Evolutionary conservation across 2,113 vertebrate species (phyloP).

Genomic region (Chaenocephalus aceratus): DNA sequence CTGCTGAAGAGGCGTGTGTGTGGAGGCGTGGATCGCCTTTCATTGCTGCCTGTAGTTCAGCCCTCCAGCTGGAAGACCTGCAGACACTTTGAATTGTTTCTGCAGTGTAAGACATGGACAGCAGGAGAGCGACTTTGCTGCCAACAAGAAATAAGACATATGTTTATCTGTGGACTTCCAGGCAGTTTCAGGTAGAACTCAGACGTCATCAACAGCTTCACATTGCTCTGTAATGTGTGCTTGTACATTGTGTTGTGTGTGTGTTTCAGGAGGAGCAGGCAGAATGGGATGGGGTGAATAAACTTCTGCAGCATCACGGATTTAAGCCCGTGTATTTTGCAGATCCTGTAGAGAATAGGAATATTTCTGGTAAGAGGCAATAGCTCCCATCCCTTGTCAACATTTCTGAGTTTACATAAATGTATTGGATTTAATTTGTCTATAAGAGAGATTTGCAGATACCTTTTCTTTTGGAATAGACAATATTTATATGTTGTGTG

Average conservation of each 20-base stretch:
- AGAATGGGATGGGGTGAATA: conserved; percentile 89
- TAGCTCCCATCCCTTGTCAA: neutral
- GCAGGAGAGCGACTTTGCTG: conserved; percentile 9
- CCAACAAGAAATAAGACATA: conserved; percentile 66
- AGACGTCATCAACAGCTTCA: too few relatives aligned
- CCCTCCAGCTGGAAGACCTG: neutral
- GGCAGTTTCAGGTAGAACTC: conserved; percentile 77
- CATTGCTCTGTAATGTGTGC: neutral
- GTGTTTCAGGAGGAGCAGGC: conserved; percentile 82
- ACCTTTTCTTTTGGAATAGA: neutral
- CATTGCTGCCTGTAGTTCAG: conserved; percentile 10
- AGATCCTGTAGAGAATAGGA: conserved; percentile 77
- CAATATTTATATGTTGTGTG: neutral
- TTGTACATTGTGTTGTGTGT: neutral
- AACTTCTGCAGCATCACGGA: conserved; percentile 83
- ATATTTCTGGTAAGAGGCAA: conserved; percentile 79
- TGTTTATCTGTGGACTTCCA: conserved; percentile 80
- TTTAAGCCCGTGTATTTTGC: conserved; percentile 86
- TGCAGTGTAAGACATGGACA: conserved; percentile 30
- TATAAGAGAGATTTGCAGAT: neutral
- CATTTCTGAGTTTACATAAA: neutral
- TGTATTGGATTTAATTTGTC: neutral
- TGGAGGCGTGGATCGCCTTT: conserved; percentile 30
- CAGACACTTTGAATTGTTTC: conserved; percentile 9
- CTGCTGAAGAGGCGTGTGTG: neutral